Conservation (phyloP, 1,140 invertebrate species). For the Heliconius nattereri region DNA sequence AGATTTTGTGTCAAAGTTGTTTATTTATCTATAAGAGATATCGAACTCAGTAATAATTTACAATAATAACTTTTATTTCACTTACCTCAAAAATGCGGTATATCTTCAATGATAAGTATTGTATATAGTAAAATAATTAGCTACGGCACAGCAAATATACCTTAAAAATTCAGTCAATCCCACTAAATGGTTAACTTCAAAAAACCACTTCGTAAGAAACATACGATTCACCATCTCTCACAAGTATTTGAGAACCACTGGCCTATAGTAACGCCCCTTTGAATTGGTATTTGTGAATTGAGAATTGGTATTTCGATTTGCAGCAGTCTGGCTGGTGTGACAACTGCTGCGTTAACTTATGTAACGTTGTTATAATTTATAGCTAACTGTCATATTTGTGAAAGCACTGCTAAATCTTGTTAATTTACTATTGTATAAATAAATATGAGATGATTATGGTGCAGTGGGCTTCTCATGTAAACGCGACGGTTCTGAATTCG, state of each 20-base stretch:
- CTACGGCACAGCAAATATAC: too few species aligned
- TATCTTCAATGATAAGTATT: too few species aligned
- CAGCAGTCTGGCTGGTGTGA: constrained; percentile 39
- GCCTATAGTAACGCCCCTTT: neutral
- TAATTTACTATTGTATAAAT: neutral
- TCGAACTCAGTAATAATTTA: too few species aligned
- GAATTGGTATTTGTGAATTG: constrained; percentile 55
- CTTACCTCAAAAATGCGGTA: too few species aligned
- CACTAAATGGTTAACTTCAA: neutral
- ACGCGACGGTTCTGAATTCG: too few species aligned
- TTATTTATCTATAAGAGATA: too few species aligned
- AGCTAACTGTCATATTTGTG: neutral
- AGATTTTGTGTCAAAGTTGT: neutral
- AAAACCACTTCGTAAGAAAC: neutral
- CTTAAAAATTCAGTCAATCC: too few species aligned
- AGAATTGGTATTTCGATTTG: constrained; percentile 62
- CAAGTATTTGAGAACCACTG: constrained; percentile 1
- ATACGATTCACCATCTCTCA: neutral
- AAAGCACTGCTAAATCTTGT: neutral
- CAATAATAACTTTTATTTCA: too few species aligned
- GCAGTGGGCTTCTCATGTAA: too few species aligned
- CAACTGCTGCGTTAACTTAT: constrained; percentile 2
- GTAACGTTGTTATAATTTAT: constrained; percentile 18
- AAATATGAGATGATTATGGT: too few species aligned
- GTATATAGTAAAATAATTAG: too few species aligned